Conservation (phyloP, 2,888 invertebrate genomes). For the Griposia aprilina region DNA sequence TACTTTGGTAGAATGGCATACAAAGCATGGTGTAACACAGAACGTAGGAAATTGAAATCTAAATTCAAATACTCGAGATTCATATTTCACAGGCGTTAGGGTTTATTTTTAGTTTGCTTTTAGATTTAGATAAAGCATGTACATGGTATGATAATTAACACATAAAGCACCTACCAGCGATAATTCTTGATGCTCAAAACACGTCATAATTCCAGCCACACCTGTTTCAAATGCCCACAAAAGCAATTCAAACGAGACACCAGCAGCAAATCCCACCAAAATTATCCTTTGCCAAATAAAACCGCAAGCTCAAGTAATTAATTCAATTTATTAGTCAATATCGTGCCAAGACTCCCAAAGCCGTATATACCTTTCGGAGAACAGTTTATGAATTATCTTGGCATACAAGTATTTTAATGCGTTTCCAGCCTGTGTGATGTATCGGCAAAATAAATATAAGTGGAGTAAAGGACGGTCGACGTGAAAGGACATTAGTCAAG, state of each 20-base stretch:
- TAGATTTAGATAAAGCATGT: constrained; percentile 32
- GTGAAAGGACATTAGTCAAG: constrained; percentile 73
- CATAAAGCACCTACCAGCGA: constrained; percentile 25
- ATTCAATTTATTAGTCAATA: constrained; percentile 78
- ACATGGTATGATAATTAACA: constrained; percentile 34
- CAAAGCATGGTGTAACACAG: neutral
- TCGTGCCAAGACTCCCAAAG: constrained; percentile 72
- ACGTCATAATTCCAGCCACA: constrained; percentile 55
- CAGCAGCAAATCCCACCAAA: constrained; percentile 63
- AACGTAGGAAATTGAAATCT: constrained; percentile 11
- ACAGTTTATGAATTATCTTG: constrained; percentile 79
- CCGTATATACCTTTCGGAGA: constrained; percentile 65
- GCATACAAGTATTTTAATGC: constrained; percentile 85
- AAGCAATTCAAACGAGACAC: constrained; percentile 64
- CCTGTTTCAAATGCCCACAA: constrained; percentile 63
- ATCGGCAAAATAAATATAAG: constrained; percentile 76
- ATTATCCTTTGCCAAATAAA: constrained; percentile 67
- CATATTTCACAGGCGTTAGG: neutral
- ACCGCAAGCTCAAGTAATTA: constrained; percentile 73
- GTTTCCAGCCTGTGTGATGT: constrained; percentile 76
- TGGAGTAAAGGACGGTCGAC: constrained; percentile 61
- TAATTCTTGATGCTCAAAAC: constrained; percentile 52
- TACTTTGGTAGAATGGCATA: constrained; percentile 12
- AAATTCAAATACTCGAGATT: constrained; percentile 15
- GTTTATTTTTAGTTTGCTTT: constrained; percentile 22